Percentiles rank a stretch among this genome's conserved stretches.
Evolutionary conservation across 2,797 vertebrate species (phyloP).

Genomic region (Chelmon rostratus): DNA sequence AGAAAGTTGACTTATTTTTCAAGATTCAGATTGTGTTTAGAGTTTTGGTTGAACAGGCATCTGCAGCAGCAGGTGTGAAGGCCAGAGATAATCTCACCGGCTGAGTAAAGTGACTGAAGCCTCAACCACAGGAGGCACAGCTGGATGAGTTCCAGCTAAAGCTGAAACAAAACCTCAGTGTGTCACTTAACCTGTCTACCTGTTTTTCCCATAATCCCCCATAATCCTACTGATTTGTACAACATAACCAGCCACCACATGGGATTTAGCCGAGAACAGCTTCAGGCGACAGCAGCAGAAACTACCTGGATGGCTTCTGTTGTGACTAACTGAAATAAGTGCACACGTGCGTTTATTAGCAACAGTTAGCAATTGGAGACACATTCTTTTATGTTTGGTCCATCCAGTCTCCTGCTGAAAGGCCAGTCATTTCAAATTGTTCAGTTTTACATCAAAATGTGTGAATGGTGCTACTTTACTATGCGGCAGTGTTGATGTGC

Average conservation of each 20-base stretch:
- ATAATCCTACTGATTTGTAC: slow-evolving; percentile 22
- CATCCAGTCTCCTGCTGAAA: not conserved
- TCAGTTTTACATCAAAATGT: not conserved
- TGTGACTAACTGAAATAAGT: not conserved
- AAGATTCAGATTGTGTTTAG: not conserved
- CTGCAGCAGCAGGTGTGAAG: not conserved
- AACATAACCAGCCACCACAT: not conserved
- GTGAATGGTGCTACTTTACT: too few relatives aligned
- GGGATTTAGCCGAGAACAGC: slow-evolving; percentile 3
- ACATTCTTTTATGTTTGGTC: not conserved
- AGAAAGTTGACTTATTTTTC: not conserved
- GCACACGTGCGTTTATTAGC: not conserved
- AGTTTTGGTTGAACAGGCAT: not conserved
- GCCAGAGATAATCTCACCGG: not conserved
- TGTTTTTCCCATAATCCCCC: slow-evolving; percentile 13
- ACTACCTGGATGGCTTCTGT: not conserved
- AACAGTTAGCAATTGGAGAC: not conserved
- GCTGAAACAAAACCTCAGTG: slow-evolving; percentile 10
- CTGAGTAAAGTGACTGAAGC: not conserved
- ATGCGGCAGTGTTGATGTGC: not conserved
- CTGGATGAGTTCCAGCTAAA: slow-evolving; percentile 5
- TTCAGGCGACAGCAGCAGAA: not conserved
- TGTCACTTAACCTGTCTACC: slow-evolving; percentile 18
- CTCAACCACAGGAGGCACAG: not conserved
- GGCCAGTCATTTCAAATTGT: not conserved